Evolutionary conservation across 2,113 vertebrate genomes (phyloP), one percentile per base, ranked within the genome.

Genomic region (Micromys minutus): DNA sequence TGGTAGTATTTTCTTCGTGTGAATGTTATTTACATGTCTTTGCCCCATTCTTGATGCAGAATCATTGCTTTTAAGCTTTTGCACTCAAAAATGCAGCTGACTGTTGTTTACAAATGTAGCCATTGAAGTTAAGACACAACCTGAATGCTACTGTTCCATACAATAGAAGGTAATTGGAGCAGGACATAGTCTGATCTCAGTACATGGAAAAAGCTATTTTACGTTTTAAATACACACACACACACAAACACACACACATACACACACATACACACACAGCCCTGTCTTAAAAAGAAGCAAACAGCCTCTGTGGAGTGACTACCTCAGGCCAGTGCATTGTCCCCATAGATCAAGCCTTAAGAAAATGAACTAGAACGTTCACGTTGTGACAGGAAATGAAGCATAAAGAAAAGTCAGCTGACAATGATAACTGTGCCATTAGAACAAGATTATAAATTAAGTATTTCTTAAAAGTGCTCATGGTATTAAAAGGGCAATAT

Each of bases 401-500:
- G 55, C 69, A 50, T 10, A 1, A 92, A 39, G 67, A 95, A 77
- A 31, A 87, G 69, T 84, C 86, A 85, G 36, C 55, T 91, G 87
- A 90, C 59, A 83, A 74, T 80, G n/a, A 75, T 45, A 55, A 74
- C 12, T 72, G 59, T 59, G 19, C 74, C 84, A 87, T 76, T 61
- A 67, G 69, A 87, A 94, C 75, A 39, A 95, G 92, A 74, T 72
- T 81, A 72, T 71, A 91, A 89, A 55, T 29, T 80, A 91, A 96
- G 85, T 87, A 74, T 42, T 55, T 34, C 74, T 88, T 88, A 45
- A 47, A 95, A 90, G 71, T 92, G 84, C 42, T 81, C 42, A 67
- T 45, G 45, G 36, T 31, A 69, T 67, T n/a, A n/a, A 76, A 86
- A 87, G 90, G 67, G 13, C 3, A 34, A 21, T 65, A 80, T 90